Percentiles rank a stretch among this genome's conserved stretches.
These are phyloP conservation scores for Loris lydekkerianus DNA, from an alignment of 2,797 vertebrate genomes.

Conservation along the genomic window DNA sequence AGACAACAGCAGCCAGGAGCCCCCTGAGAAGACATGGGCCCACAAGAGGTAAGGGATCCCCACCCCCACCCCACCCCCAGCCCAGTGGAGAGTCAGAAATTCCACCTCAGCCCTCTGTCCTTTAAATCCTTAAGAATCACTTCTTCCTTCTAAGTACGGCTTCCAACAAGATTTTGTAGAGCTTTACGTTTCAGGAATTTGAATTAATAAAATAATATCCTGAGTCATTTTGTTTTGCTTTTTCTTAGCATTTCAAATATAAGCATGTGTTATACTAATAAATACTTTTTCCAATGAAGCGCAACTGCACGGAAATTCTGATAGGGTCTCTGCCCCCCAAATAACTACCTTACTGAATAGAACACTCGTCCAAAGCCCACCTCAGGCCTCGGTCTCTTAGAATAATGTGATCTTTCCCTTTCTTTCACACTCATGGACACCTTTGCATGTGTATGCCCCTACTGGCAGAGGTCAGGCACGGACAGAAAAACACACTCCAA, in stretches of 20 bases:
- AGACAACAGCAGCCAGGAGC: neutral
- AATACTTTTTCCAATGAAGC: neutral
- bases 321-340: neutral
- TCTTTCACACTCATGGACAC: neutral
- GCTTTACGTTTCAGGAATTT: neutral
- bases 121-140: neutral
- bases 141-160: neutral
- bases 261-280: neutral
- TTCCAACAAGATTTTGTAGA: neutral
- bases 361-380: neutral
- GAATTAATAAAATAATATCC: neutral
- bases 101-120: neutral
- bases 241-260: neutral
- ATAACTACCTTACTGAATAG: neutral
- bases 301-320: neutral
- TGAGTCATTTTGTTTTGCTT: neutral
- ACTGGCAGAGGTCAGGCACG: neutral
- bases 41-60: neutral
- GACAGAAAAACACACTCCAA: neutral
- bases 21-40: neutral
- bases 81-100: neutral
- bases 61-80: neutral
- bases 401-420: neutral
- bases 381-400: neutral
- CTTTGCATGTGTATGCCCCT: neutral